Percentiles rank a stretch among this genome's conserved stretches.
Evolutionary conservation across 1,140 invertebrate species (phyloP).

Genomic region (Leucophenga varia): DNA sequence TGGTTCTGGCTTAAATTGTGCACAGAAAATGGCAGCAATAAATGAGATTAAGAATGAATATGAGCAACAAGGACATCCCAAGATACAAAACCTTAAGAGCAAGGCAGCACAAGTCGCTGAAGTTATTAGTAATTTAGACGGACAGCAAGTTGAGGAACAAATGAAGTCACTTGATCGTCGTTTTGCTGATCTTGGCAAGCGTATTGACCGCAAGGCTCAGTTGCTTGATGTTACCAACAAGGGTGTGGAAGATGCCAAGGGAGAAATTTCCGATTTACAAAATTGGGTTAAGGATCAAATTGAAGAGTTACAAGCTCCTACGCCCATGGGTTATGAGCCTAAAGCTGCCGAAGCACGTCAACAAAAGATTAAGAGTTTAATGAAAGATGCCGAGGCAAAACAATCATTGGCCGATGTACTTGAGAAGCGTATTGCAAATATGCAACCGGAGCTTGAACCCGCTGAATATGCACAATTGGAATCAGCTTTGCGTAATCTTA

Average conservation of each 20-base stretch:
- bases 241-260: slow-evolving; percentile 73
- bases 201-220: slow-evolving; percentile 79
- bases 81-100: slow-evolving; percentile 67
- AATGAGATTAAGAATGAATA: slow-evolving; percentile 71
- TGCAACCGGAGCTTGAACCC: slow-evolving; percentile 82
- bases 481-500: slow-evolving; percentile 65
- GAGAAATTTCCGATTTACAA: slow-evolving; percentile 73
- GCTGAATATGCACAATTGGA: slow-evolving; percentile 74
- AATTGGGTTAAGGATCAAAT: slow-evolving; percentile 80
- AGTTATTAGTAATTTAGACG: slow-evolving; percentile 81
- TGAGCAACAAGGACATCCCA: slow-evolving; percentile 67
- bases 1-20: slow-evolving; percentile 77
- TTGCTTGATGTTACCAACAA: slow-evolving; percentile 78
- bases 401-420: slow-evolving; percentile 78
- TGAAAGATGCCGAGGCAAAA: slow-evolving; percentile 84
- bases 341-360: slow-evolving; percentile 73
- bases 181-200: slow-evolving; percentile 79
- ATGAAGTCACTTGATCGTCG: slow-evolving; percentile 79
- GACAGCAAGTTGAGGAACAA: slow-evolving; percentile 88
- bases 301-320: slow-evolving; percentile 65
- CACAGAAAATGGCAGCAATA: slow-evolving; percentile 74
- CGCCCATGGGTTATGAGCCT: slow-evolving; percentile 72
- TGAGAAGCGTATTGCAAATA: slow-evolving; percentile 77
- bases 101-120: slow-evolving; percentile 72
- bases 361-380: slow-evolving; percentile 68